These are phyloP conservation scores for Simalia tracyae DNA, from an alignment of 2,797 vertebrate species.

Conservation along the genomic window DNA sequence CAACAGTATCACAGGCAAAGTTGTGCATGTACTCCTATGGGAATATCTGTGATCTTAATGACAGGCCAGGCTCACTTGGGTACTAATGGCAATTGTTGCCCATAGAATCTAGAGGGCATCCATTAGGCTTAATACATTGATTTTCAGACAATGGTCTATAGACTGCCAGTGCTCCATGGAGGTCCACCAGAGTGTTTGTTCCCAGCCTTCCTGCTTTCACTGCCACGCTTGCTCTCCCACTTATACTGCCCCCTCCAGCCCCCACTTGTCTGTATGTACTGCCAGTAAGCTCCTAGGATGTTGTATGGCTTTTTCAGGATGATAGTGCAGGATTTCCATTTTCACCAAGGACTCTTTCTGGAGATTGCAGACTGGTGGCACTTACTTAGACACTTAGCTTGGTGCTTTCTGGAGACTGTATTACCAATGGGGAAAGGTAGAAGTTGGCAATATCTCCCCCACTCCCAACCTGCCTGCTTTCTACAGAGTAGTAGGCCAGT, in stretches of 20 bases:
- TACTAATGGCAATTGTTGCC: neutral
- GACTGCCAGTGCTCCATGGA: neutral
- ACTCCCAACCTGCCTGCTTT: neutral
- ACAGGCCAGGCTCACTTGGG: neutral
- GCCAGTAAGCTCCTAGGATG: neutral
- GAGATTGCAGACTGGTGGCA: neutral
- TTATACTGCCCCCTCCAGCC: neutral
- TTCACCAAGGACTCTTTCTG: neutral
- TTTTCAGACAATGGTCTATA: neutral
- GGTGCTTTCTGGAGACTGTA: neutral
- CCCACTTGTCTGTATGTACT: neutral
- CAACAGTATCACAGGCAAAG: neutral
- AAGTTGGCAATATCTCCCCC: neutral
- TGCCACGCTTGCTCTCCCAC: neutral
- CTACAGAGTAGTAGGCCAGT: neutral
- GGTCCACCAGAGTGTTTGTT: neutral
- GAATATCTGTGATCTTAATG: neutral
- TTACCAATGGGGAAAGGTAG: neutral
- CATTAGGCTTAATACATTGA: neutral
- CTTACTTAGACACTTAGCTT: neutral
- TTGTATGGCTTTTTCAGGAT: neutral
- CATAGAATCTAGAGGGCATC: neutral
- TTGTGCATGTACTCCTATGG: neutral
- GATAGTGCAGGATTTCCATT: neutral
- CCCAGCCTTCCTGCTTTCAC: neutral